Conservation (phyloP, 1,140 invertebrate genomes). For the Tyrophagus putrescentiae region DNA sequence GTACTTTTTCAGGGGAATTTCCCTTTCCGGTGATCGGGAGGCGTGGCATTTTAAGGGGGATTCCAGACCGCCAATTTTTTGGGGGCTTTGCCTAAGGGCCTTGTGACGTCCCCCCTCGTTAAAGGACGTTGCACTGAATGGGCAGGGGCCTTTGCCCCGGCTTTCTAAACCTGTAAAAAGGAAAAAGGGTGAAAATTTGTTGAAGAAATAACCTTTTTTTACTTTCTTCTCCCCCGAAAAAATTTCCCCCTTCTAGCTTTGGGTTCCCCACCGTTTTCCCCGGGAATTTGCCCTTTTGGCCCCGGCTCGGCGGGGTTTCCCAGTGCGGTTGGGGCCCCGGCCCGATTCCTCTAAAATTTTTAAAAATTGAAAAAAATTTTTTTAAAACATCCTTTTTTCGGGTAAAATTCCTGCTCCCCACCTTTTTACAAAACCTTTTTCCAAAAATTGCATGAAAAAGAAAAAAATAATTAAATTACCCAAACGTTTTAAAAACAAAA, state of each 20-base stretch:
- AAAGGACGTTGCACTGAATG: slow-evolving; percentile 81
- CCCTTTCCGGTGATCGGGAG: slow-evolving; percentile 62
- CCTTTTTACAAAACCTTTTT: slow-evolving; percentile 81
- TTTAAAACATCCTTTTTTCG: too few species aligned
- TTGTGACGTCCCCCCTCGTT: slow-evolving; percentile 63
- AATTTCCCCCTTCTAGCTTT: slow-evolving; percentile 92
- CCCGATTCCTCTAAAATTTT: too few species aligned
- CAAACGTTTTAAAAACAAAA: too few species aligned
- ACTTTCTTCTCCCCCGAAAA: slow-evolving; percentile 75
- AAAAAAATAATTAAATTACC: too few species aligned
- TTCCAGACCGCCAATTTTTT: slow-evolving; percentile 90
- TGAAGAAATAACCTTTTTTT: background rate
- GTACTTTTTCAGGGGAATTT: slow-evolving; percentile 82
- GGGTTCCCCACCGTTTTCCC: too few species aligned
- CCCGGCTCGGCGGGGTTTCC: too few species aligned
- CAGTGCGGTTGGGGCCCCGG: too few species aligned
- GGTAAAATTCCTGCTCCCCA: slow-evolving; percentile 86
- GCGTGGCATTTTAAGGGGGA: slow-evolving; percentile 89
- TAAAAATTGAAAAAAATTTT: too few species aligned
- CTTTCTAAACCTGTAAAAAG: slow-evolving; percentile 55
- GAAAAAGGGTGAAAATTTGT: background rate
- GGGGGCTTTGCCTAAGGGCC: slow-evolving; percentile 70
- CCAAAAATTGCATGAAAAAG: slow-evolving; percentile 74
- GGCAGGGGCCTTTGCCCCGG: slow-evolving; percentile 77
- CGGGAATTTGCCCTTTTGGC: too few species aligned